These are phyloP conservation scores for Pterostichus niger DNA, from an alignment of 2,888 invertebrate species.

Conservation along the genomic window DNA sequence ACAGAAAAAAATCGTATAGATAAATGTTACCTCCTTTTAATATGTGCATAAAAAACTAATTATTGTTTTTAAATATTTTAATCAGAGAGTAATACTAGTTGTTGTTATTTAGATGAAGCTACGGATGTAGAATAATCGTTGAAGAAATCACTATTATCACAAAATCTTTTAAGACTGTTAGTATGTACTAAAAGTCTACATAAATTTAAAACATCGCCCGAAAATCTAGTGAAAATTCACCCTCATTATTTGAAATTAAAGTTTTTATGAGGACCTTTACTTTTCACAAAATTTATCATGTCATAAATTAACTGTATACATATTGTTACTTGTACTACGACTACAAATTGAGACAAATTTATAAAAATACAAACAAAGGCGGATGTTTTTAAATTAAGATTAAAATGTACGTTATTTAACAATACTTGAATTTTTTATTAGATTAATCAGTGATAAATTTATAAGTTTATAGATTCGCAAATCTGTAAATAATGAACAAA, in stretches of 20 bases:
- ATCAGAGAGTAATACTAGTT: not conserved
- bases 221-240: constrained; percentile 14
- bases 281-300: not conserved
- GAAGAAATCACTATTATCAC: not conserved
- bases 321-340: not conserved
- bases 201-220: constrained; percentile 18
- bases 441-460: too few relatives aligned
- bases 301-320: not conserved
- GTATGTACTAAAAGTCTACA: not conserved
- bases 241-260: constrained; percentile 48
- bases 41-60: not conserved
- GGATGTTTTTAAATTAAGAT: too few relatives aligned
- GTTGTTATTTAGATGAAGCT: not conserved
- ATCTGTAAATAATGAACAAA: too few relatives aligned
- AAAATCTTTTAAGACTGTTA: constrained; percentile 2
- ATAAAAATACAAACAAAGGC: too few relatives aligned
- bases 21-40: too few relatives aligned
- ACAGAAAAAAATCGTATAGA: too few relatives aligned
- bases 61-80: not conserved
- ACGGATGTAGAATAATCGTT: not conserved
- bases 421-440: too few relatives aligned
- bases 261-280: constrained; percentile 25
- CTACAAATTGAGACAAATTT: too few relatives aligned
- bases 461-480: too few relatives aligned
- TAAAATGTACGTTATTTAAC: too few relatives aligned